phyloP scores from a whole-genome alignment of 2,797 vertebrate genomes.

The Tiaroga cobitis region DNA sequence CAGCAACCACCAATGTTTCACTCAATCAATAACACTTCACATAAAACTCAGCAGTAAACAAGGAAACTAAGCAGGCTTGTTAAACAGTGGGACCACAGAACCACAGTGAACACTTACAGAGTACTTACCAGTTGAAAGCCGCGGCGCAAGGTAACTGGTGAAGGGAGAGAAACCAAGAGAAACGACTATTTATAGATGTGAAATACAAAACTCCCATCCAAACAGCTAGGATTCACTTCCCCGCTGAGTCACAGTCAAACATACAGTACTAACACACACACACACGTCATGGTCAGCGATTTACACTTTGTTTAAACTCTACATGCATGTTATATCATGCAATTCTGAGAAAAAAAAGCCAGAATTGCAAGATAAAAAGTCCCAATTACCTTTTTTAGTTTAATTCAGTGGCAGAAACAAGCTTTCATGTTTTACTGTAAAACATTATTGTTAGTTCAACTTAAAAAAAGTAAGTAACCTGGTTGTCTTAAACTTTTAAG shows the following conservation, averaged over 20 bases:
- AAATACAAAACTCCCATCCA: conserved; percentile 51
- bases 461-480: no score
- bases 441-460: no score
- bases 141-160: conserved; percentile 5
- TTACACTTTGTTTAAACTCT: not conserved
- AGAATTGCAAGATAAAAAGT: no score
- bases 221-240: conserved; percentile 29
- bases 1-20: not conserved
- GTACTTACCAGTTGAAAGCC: conserved; percentile 27
- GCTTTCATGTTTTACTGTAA: no score
- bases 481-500: no score
- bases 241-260: not conserved
- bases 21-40: not conserved
- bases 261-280: not conserved
- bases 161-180: conserved; percentile 1
- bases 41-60: not conserved
- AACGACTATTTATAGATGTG: conserved; percentile 53
- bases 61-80: not conserved
- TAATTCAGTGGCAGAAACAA: no score
- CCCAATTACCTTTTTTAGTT: no score
- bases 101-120: not conserved
- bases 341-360: no score
- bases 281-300: not conserved
- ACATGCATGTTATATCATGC: not conserved
- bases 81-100: not conserved